These are phyloP conservation scores for Vandiemenella viatica DNA, from an alignment of 2,888 invertebrate genomes.

Conservation along the genomic window DNA sequence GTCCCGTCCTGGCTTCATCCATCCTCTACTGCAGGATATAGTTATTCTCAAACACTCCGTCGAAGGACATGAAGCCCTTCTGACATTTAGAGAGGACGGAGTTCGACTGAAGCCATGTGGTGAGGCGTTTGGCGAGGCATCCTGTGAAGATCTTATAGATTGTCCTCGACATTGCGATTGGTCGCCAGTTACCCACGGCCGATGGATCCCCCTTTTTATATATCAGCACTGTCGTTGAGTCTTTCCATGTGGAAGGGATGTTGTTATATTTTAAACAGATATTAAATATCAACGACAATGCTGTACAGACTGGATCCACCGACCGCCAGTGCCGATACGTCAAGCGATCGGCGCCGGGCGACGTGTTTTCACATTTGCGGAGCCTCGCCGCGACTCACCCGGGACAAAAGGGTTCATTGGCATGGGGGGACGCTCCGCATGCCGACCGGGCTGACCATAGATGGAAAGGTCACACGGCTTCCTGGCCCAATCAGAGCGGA, in stretches of 20 bases:
- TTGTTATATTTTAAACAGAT: not conserved
- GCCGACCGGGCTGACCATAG: too few species aligned
- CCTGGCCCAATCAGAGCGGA: too few species aligned
- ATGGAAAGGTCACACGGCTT: too few species aligned
- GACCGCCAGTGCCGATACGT: not conserved
- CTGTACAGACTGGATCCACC: not conserved
- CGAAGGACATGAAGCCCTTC: not conserved
- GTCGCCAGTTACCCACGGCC: constrained; percentile 18
- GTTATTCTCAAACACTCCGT: not conserved
- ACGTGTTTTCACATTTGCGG: not conserved
- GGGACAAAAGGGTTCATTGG: too few species aligned
- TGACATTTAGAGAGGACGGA: not conserved
- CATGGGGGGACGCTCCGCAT: too few species aligned
- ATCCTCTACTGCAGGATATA: not conserved
- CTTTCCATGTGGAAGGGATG: constrained; percentile 13
- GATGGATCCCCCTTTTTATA: constrained; percentile 17
- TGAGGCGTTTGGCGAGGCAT: constrained; percentile 13
- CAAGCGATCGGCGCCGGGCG: not conserved
- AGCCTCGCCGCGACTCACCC: not conserved
- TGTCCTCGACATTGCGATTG: constrained; percentile 17
- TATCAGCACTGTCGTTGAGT: constrained; percentile 17
- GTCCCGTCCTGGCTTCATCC: not conserved
- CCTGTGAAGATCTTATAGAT: constrained; percentile 18
- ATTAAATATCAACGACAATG: not conserved
- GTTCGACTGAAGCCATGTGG: constrained; percentile 8